Percentiles rank a stretch among this genome's conserved stretches.
Evolutionary conservation across 2,797 vertebrate genomes (phyloP).

Genomic region (Anolis apletophallus): DNA sequence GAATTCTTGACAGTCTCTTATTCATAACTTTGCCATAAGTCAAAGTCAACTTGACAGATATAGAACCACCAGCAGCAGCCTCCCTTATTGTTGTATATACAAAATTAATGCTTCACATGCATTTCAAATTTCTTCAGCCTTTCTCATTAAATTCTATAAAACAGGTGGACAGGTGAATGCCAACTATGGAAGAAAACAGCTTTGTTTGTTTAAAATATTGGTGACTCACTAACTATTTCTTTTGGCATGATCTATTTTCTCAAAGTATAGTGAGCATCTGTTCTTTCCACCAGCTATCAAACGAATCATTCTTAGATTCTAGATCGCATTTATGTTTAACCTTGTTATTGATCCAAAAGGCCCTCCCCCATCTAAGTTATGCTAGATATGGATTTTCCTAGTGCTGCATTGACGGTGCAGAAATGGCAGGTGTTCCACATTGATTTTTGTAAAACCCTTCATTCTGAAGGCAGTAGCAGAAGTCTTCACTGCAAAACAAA

Average conservation of each 20-base stretch:
- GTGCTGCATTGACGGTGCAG: constrained; percentile 1
- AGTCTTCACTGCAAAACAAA: constrained; percentile 22
- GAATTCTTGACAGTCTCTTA: no score
- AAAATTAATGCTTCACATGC: not conserved
- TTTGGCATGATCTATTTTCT: constrained; percentile 3
- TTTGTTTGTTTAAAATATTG: constrained; percentile 8
- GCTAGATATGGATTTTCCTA: constrained; percentile 30
- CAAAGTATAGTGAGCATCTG: not conserved
- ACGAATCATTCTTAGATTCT: not conserved
- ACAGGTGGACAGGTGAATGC: not conserved
- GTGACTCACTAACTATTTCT: not conserved
- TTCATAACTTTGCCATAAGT: no score
- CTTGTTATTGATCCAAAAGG: constrained; percentile 2
- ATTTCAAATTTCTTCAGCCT: not conserved
- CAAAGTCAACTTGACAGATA: no score
- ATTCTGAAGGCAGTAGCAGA: not conserved
- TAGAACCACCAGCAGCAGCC: no score
- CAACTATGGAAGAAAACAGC: not conserved
- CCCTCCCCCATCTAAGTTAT: not conserved
- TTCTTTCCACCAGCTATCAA: not conserved
- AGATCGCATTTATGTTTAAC: not conserved
- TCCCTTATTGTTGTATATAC: not conserved
- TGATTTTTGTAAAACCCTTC: constrained; percentile 24
- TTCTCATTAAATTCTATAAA: not conserved
- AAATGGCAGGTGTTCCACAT: constrained; percentile 23